Conservation (phyloP, 2,888 invertebrate species). For the Xestia ashworthii region DNA sequence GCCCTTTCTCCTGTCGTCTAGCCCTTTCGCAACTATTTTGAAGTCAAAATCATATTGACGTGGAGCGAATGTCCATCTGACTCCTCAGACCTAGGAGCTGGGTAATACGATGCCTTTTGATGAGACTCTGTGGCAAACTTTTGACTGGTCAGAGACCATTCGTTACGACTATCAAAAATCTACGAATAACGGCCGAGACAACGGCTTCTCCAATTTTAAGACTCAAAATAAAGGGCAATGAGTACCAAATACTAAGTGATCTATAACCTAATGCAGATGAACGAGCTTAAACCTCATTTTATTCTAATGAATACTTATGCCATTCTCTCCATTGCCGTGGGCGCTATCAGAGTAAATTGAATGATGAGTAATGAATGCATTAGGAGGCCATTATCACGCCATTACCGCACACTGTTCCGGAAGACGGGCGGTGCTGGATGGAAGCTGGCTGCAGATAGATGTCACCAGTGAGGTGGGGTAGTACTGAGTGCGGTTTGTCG, state of each 20-base stretch:
- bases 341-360: conserved; percentile 16
- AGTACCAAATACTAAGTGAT: not conserved
- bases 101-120: too few relatives aligned
- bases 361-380: conserved; percentile 44
- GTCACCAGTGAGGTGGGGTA: not conserved
- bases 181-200: not conserved
- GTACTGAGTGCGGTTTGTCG: not conserved
- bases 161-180: not conserved
- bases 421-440: not conserved
- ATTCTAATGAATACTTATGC: not conserved
- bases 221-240: not conserved
- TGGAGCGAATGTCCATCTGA: too few relatives aligned
- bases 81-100: too few relatives aligned
- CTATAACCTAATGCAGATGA: not conserved
- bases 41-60: too few relatives aligned
- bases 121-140: too few relatives aligned
- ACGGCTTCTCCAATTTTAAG: not conserved
- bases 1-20: not conserved
- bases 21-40: not conserved
- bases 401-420: conserved; percentile 33
- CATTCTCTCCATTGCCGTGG: not conserved
- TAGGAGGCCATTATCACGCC: conserved; percentile 36
- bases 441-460: conserved; percentile 17
- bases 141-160: not conserved
- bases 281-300: not conserved